These are phyloP conservation scores for Scopus umbretta DNA, from an alignment of 2,113 vertebrate species.

Conservation along the genomic window DNA sequence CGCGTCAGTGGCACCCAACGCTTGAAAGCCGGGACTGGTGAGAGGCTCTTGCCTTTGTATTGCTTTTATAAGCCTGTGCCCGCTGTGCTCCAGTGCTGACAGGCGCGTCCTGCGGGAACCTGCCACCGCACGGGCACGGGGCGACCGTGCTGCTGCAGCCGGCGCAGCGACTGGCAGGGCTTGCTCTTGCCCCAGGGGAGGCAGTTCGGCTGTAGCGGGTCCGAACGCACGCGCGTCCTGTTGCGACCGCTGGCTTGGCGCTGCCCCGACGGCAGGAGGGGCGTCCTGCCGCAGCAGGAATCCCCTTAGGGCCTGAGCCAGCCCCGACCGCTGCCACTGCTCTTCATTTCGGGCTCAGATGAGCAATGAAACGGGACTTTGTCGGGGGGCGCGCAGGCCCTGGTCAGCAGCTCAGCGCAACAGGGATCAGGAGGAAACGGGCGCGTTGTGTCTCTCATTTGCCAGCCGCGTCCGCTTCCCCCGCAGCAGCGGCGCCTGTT, in stretches of 20 bases:
- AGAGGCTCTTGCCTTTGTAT: too few relatives aligned
- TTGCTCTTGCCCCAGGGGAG: neutral
- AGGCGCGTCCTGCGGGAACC: neutral
- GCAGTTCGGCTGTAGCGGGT: neutral
- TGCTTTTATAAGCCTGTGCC: too few relatives aligned
- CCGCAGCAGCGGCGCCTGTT: neutral
- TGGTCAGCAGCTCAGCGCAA: neutral
- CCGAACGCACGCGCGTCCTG: accelerated
- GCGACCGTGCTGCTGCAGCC: neutral
- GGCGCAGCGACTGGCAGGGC: neutral
- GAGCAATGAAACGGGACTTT: too few relatives aligned
- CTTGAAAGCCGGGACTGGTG: too few relatives aligned
- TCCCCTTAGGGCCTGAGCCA: neutral
- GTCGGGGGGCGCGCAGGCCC: neutral
- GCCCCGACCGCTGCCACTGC: neutral
- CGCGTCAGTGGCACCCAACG: neutral
- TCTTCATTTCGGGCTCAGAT: neutral
- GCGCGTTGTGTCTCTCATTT: too few relatives aligned
- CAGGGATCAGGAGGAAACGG: neutral
- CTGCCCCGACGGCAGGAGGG: neutral
- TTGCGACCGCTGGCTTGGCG: neutral
- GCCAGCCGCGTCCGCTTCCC: too few relatives aligned
- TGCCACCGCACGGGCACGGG: too few relatives aligned
- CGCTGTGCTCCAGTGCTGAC: neutral
- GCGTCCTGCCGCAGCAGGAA: too few relatives aligned